These are phyloP conservation scores for Trichonephila clavipes DNA, from an alignment of 1,140 invertebrate species.

Conservation along the genomic window DNA sequence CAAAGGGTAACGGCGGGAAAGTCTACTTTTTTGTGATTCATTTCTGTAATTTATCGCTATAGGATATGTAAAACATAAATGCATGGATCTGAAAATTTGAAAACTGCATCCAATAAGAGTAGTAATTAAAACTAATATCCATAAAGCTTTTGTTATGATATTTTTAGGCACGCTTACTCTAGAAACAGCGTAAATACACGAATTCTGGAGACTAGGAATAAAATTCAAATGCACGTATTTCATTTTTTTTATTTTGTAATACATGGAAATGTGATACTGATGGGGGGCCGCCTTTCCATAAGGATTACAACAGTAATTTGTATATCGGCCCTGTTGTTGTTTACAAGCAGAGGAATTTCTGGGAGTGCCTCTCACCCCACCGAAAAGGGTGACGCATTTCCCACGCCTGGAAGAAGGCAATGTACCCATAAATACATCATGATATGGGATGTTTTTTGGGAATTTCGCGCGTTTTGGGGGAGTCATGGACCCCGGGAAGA, in stretches of 20 bases:
- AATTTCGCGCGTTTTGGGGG: too few species aligned
- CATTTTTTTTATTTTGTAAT: background rate
- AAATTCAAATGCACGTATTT: too few species aligned
- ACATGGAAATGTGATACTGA: background rate
- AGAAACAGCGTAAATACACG: background rate
- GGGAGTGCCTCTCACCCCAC: too few species aligned
- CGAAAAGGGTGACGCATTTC: too few species aligned
- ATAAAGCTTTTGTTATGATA: background rate
- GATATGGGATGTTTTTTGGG: too few species aligned
- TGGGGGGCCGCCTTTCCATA: too few species aligned
- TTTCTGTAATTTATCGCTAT: background rate
- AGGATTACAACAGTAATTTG: too few species aligned
- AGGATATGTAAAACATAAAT: background rate
- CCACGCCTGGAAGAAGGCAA: too few species aligned
- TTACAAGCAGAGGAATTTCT: too few species aligned
- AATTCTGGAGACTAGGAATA: background rate
- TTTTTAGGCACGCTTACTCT: background rate
- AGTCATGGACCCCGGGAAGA: too few species aligned
- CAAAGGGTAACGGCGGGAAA: constrained; percentile 27
- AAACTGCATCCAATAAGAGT: background rate
- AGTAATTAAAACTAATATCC: background rate
- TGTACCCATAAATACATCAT: too few species aligned
- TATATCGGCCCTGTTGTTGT: too few species aligned
- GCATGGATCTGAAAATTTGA: background rate
- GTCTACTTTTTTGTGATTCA: background rate